A percentile compares a stretch with the other conserved stretches of the same genome.
Evolutionary conservation across 2,113 vertebrate genomes (phyloP).

Genomic region (Ctenomys sociabilis): DNA sequence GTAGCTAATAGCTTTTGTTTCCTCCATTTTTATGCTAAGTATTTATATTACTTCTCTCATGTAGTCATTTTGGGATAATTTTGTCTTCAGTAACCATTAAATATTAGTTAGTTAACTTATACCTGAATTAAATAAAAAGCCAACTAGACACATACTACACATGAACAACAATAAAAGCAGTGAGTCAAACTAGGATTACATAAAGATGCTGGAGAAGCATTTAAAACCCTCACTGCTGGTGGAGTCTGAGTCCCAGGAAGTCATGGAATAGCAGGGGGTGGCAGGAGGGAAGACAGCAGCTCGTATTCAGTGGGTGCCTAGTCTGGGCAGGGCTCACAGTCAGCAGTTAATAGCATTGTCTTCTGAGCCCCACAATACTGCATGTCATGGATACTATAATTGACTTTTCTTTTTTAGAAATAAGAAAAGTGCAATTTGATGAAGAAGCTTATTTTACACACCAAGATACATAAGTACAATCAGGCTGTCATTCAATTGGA

Average conservation of each 20-base stretch:
- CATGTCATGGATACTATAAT: too few relatives aligned
- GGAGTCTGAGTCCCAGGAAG: not conserved
- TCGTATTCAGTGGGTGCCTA: not conserved
- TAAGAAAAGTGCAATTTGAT: not conserved
- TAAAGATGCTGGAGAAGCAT: not conserved
- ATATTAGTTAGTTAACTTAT: not conserved
- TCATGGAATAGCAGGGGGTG: not conserved
- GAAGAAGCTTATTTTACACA: not conserved
- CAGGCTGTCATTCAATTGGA: not conserved
- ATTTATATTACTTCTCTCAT: not conserved
- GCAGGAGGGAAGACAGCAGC: not conserved
- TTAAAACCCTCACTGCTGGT: not conserved
- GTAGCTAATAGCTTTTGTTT: not conserved
- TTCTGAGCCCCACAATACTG: not conserved
- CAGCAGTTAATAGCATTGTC: not conserved
- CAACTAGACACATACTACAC: not conserved
- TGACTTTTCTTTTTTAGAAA: not conserved
- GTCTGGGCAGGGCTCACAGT: not conserved
- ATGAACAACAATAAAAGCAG: not conserved
- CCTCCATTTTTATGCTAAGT: not conserved
- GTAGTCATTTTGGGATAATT: not conserved
- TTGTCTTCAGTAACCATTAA: not conserved
- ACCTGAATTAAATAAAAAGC: constrained; percentile 23
- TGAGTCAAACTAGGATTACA: not conserved
- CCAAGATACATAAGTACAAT: not conserved